These are phyloP conservation scores for Cnemophilus loriae DNA, from an alignment of 2,113 vertebrate species.

Conservation along the genomic window DNA sequence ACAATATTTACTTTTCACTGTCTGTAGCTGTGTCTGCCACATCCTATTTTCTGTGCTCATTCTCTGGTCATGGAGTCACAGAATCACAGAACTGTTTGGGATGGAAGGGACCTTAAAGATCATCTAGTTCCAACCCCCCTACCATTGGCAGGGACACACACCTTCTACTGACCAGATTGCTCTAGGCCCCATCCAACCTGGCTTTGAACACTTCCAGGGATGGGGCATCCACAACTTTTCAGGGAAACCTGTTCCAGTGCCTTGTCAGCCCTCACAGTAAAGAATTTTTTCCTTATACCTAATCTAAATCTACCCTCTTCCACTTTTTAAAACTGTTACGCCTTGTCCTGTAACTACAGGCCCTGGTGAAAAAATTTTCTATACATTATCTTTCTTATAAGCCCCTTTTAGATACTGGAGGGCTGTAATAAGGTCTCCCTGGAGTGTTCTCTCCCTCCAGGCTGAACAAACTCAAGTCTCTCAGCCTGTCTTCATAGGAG, in stretches of 20 bases:
- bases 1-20: neutral
- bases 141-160: neutral
- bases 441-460: neutral
- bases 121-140: rapidly evolving
- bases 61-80: neutral
- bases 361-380: neutral
- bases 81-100: neutral
- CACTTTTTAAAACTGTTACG: neutral
- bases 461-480: neutral
- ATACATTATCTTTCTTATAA: neutral
- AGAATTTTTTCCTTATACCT: neutral
- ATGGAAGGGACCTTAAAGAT: neutral
- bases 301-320: neutral
- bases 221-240: neutral
- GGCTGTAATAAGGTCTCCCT: neutral
- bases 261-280: neutral
- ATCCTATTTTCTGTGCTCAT: neutral
- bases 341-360: neutral
- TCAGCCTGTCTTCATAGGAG: neutral
- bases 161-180: neutral
- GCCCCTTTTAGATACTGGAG: neutral
- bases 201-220: neutral
- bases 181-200: neutral
- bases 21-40: neutral
- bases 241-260: neutral